phyloP scores from a whole-genome alignment of 2,888 invertebrate species.

The Labia minor region DNA sequence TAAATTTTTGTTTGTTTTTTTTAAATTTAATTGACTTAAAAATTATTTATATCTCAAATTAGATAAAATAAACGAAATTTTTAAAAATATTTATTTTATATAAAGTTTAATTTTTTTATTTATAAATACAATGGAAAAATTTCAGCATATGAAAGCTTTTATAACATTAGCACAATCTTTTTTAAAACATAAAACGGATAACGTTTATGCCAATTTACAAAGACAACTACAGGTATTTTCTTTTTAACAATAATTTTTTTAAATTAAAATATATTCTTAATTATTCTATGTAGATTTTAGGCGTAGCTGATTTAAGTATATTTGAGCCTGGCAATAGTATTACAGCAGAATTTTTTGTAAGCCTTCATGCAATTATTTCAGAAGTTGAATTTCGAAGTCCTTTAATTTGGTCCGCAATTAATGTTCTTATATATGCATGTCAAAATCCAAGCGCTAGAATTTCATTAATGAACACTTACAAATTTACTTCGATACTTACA shows the following conservation, averaged over 20 bases:
- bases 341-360: constrained; percentile 55
- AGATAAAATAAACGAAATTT: no score
- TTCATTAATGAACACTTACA: constrained; percentile 56
- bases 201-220: constrained; percentile 43
- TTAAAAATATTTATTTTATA: no score
- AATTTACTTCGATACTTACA: constrained; percentile 55
- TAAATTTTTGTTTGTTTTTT: no score
- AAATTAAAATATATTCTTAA: background rate
- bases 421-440: constrained; percentile 51
- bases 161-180: constrained; percentile 44
- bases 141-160: constrained; percentile 42
- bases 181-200: constrained; percentile 43
- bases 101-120: constrained; percentile 13
- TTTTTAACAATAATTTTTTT: background rate
- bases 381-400: constrained; percentile 41
- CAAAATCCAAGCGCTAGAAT: constrained; percentile 50
- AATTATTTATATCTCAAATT: no score
- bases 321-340: constrained; percentile 55
- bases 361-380: constrained; percentile 53
- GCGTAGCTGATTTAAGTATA: constrained; percentile 50
- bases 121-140: constrained; percentile 21
- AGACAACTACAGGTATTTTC: constrained; percentile 40
- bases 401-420: constrained; percentile 53
- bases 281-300: constrained; percentile 42
- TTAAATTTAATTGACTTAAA: no score